phyloP scores from a whole-genome alignment of 2,113 vertebrate species.

The Procavia capensis region DNA sequence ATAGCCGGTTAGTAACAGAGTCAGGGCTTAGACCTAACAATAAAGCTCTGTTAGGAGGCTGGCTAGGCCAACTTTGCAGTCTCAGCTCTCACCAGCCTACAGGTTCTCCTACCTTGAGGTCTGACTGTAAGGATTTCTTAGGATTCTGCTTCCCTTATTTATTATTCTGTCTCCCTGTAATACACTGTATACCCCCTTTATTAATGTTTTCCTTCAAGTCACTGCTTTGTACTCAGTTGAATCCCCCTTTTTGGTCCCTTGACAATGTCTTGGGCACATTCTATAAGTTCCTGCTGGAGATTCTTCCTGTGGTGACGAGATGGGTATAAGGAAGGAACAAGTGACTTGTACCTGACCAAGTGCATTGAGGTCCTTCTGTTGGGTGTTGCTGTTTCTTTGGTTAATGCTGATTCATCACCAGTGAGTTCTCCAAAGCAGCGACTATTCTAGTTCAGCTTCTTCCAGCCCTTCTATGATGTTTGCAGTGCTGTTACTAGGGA shows the following conservation, averaged over 20 bases:
- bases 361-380: background rate
- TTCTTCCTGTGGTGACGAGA: no score
- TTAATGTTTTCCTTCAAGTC: constrained; percentile 36
- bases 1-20: background rate
- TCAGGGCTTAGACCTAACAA: background rate
- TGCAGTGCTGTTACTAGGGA: background rate
- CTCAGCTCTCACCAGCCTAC: background rate
- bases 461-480: background rate
- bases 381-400: background rate
- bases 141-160: background rate
- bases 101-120: background rate
- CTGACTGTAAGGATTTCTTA: background rate
- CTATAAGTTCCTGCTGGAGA: background rate
- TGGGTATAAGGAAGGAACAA: no score
- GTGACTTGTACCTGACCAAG: background rate
- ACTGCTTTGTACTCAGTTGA: constrained; percentile 20
- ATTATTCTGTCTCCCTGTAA: background rate
- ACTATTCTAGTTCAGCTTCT: background rate
- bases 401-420: background rate
- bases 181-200: background rate
- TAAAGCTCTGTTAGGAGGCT: background rate
- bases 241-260: constrained; percentile 39
- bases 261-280: constrained; percentile 29
- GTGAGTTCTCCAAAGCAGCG: background rate
- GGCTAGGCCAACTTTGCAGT: background rate